Conservation (phyloP, 37 sponge, comb jelly and placozoan species). For the Beroe ovata region DNA sequence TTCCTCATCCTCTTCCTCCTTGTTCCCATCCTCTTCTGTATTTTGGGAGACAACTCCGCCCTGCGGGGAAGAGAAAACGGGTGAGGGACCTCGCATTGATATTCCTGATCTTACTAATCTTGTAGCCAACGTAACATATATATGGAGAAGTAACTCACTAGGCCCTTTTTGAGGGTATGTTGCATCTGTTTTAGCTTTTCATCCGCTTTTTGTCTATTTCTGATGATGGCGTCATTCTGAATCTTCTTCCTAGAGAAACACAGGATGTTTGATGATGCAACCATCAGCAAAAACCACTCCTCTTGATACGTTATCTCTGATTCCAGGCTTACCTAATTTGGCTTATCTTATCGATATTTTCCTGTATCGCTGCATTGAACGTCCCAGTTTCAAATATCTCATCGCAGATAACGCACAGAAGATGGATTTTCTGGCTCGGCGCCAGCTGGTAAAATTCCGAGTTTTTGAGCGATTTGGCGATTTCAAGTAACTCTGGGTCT, state of each 20-base stretch:
- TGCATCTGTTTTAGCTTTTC: conserved; percentile 26
- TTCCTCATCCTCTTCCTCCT: not conserved
- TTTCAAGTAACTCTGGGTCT: conserved; percentile 26
- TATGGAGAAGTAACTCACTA: conserved; percentile 28
- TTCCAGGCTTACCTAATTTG: not conserved
- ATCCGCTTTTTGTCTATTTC: conserved; percentile 10
- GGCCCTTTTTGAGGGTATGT: conserved; percentile 31
- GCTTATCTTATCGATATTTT: conserved; percentile 36
- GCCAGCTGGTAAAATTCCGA: conserved; percentile 39
- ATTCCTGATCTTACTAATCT: no score
- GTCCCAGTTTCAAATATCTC: conserved; percentile 43
- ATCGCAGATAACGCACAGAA: not conserved
- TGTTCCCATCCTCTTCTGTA: not conserved
- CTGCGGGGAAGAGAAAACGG: no score
- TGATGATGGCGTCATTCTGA: conserved; percentile 17
- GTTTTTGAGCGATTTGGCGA: not conserved
- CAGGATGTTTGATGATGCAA: no score
- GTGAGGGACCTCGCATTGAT: no score
- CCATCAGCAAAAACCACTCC: no score
- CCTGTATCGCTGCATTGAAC: conserved; percentile 16
- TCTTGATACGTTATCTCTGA: no score
- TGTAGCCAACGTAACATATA: no score
- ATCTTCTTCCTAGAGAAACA: not conserved
- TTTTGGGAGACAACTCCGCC: not conserved
- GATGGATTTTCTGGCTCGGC: conserved; percentile 14